These are phyloP conservation scores for Bovichtus diacanthus DNA, from an alignment of 2,797 vertebrate genomes.

Conservation along the genomic window DNA sequence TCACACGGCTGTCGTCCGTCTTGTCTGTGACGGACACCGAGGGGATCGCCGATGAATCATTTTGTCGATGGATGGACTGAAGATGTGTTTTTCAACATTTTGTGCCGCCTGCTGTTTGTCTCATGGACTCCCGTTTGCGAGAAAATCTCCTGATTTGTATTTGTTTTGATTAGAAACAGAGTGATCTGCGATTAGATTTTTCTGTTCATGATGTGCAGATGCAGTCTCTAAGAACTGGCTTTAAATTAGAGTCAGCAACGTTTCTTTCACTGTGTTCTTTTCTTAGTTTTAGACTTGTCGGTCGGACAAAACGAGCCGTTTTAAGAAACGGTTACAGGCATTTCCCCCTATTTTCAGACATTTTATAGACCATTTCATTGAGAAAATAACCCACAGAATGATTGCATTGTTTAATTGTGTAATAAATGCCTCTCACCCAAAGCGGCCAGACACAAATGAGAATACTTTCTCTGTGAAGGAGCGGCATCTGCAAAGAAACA, in stretches of 20 bases:
- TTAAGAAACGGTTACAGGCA: not conserved
- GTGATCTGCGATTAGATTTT: not conserved
- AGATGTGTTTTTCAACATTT: not conserved
- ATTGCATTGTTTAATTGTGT: not conserved
- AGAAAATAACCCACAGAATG: not conserved
- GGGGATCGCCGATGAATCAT: not conserved
- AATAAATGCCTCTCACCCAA: not conserved
- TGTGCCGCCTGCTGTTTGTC: conserved; percentile 7
- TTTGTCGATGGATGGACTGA: conserved; percentile 1
- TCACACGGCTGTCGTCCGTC: not conserved
- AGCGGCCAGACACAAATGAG: not conserved
- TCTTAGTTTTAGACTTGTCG: not conserved
- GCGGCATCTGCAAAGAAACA: conserved; percentile 20
- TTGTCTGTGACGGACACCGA: not conserved
- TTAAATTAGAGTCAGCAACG: conserved; percentile 6
- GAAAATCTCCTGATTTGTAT: not conserved
- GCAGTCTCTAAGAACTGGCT: conserved; percentile 15
- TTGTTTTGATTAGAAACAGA: not conserved
- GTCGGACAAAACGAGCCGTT: not conserved
- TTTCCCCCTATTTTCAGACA: not conserved
- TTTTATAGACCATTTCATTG: not conserved
- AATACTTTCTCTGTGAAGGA: not conserved
- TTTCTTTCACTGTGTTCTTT: too few species aligned
- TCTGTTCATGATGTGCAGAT: conserved; percentile 31
- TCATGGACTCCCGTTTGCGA: conserved; percentile 18